phyloP scores from a whole-genome alignment of 2,113 vertebrate species.

The Chionomys nivalis region DNA sequence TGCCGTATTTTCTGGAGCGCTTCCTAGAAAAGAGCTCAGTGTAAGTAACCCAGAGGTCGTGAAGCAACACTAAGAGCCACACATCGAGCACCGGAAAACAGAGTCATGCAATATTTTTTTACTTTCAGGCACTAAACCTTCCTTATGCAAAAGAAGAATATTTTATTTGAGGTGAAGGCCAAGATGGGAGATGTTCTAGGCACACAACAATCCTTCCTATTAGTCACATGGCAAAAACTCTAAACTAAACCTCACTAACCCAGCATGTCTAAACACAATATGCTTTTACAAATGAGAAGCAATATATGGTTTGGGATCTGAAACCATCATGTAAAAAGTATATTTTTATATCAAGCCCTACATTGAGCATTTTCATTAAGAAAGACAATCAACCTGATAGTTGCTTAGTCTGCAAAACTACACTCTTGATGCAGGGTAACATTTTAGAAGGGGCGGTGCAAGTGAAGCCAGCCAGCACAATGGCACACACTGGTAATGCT shows the following conservation, averaged over 20 bases:
- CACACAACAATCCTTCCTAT: not conserved
- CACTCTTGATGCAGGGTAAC: not conserved
- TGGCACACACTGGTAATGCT: not conserved
- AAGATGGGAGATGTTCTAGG: not conserved
- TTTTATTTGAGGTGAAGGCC: conserved; percentile 22
- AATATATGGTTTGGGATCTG: conserved; percentile 17
- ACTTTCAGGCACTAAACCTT: conserved; percentile 16
- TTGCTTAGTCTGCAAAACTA: conserved; percentile 1
- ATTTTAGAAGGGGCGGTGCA: not conserved
- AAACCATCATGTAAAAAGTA: conserved; percentile 19
- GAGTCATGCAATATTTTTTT: not conserved
- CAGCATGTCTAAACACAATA: conserved; percentile 31
- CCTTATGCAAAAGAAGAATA: conserved; percentile 46
- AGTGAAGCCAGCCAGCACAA: no score
- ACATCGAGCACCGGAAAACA: conserved; percentile 40
- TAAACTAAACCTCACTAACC: conserved; percentile 42
- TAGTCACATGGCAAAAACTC: not conserved
- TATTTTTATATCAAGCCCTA: conserved; percentile 37
- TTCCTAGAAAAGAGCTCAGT: conserved; percentile 88
- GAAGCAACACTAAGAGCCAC: conserved; percentile 33
- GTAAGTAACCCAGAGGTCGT: conserved; percentile 20
- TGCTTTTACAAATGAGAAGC: conserved; percentile 28
- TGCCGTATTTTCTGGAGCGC: conserved; percentile 99
- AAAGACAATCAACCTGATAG: conserved; percentile 33
- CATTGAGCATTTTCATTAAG: conserved; percentile 48